These are phyloP conservation scores for Todus mexicanus DNA, from an alignment of 2,797 vertebrate species.

Conservation along the genomic window DNA sequence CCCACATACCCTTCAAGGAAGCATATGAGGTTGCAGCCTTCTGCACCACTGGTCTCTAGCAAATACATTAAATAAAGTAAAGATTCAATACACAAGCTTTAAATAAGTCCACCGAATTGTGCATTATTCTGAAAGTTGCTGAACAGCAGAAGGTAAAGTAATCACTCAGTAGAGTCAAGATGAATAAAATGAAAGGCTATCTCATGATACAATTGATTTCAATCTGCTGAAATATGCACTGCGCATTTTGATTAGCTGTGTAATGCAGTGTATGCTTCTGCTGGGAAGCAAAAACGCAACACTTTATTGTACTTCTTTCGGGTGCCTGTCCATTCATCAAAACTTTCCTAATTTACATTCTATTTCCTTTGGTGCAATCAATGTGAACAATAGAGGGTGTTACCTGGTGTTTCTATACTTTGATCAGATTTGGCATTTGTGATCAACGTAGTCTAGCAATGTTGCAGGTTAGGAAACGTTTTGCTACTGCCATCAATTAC, in stretches of 20 bases:
- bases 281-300: background rate
- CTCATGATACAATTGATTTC: slow-evolving; percentile 70
- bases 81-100: slow-evolving; percentile 36
- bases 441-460: slow-evolving; percentile 9
- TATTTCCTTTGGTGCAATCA: slow-evolving; percentile 56
- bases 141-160: slow-evolving; percentile 63
- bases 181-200: slow-evolving; percentile 69
- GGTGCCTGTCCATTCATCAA: slow-evolving; percentile 49
- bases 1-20: background rate
- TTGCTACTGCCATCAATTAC: slow-evolving; percentile 47
- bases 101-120: slow-evolving; percentile 41
- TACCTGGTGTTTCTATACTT: slow-evolving; percentile 47
- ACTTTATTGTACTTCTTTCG: slow-evolving; percentile 31
- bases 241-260: slow-evolving; percentile 53
- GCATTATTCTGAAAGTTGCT: slow-evolving; percentile 55
- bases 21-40: background rate
- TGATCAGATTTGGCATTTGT: slow-evolving; percentile 53
- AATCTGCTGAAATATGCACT: slow-evolving; percentile 60
- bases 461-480: slow-evolving; percentile 22
- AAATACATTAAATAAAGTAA: slow-evolving; percentile 48
- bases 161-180: slow-evolving; percentile 65
- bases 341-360: slow-evolving; percentile 60
- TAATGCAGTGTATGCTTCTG: background rate
- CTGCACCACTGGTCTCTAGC: background rate
- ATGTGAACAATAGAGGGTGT: slow-evolving; percentile 43